These are phyloP conservation scores for Scleropages formosus DNA, from an alignment of 2,797 vertebrate species.

Conservation along the genomic window DNA sequence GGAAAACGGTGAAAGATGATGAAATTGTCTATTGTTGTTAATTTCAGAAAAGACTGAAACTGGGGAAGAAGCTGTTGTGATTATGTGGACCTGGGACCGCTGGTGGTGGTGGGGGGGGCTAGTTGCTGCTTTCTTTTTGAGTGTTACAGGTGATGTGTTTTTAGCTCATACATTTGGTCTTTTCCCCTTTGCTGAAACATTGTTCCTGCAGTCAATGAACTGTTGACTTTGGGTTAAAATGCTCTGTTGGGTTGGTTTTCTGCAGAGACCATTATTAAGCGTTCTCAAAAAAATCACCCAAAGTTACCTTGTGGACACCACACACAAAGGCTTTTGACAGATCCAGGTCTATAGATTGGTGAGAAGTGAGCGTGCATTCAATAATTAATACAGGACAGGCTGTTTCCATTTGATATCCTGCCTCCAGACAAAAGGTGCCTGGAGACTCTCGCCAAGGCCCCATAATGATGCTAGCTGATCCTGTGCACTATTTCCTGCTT, in stretches of 20 bases:
- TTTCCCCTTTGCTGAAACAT: neutral
- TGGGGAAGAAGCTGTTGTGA: too few relatives aligned
- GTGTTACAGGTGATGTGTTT: neutral
- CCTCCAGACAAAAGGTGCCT: conserved; percentile 13
- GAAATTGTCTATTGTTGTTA: too few relatives aligned
- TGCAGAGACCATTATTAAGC: conserved; percentile 2
- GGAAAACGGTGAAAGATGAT: too few relatives aligned
- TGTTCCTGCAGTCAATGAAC: neutral
- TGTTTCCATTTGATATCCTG: conserved; percentile 25
- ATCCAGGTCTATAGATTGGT: conserved; percentile 17
- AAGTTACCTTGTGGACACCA: neutral
- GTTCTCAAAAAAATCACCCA: neutral
- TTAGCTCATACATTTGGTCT: neutral
- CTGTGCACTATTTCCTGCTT: neutral
- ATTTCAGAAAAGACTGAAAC: too few relatives aligned
- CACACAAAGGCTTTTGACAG: conserved; percentile 11
- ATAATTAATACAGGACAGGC: conserved; percentile 31
- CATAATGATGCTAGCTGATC: neutral
- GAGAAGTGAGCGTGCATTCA: conserved; percentile 7
- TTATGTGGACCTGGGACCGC: too few relatives aligned
- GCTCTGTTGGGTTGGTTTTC: neutral
- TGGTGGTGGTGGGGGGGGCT: too few relatives aligned
- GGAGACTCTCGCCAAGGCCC: conserved; percentile 1
- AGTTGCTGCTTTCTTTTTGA: neutral
- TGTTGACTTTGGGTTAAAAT: conserved; percentile 13